Conservation (phyloP, 2,797 vertebrate genomes). For the Stomatorhinus walkeri region DNA sequence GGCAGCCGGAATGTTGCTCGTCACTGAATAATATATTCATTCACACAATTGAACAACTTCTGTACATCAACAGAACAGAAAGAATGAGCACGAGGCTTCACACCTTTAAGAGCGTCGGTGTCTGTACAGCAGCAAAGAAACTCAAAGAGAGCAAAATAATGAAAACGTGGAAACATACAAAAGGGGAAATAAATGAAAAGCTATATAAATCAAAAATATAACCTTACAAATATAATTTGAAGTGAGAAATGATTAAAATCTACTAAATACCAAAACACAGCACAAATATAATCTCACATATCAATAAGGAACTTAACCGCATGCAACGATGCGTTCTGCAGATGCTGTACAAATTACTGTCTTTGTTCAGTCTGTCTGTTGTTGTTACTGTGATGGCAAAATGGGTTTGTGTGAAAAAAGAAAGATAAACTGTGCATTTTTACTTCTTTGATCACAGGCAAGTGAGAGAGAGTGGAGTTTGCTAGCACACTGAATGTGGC, state of each 20-base stretch:
- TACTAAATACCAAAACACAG: constrained; percentile 73
- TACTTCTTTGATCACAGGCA: constrained; percentile 49
- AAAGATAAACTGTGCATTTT: constrained; percentile 45
- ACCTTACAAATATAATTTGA: constrained; percentile 66
- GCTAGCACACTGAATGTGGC: constrained; percentile 39
- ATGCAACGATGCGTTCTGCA: constrained; percentile 78
- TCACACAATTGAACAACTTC: constrained; percentile 74
- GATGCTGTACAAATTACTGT: constrained; percentile 70
- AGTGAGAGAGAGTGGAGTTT: constrained; percentile 53
- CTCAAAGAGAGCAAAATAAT: constrained; percentile 51
- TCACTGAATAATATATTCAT: constrained; percentile 78
- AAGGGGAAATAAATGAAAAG: constrained; percentile 53
- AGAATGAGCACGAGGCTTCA: constrained; percentile 57
- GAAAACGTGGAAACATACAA: constrained; percentile 43
- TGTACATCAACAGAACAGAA: constrained; percentile 70
- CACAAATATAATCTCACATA: constrained; percentile 77
- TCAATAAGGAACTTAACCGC: constrained; percentile 76
- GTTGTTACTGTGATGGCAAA: constrained; percentile 30
- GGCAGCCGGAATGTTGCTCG: constrained; percentile 76
- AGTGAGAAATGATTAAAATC: constrained; percentile 71
- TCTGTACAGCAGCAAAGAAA: constrained; percentile 55
- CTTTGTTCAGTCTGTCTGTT: constrained; percentile 36
- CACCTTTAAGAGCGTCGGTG: constrained; percentile 58
- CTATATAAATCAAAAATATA: constrained; percentile 58
- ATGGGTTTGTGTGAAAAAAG: constrained; percentile 39